Evolutionary conservation across 1,140 invertebrate species (phyloP).

Genomic region (Caligus rogercresseyi): DNA sequence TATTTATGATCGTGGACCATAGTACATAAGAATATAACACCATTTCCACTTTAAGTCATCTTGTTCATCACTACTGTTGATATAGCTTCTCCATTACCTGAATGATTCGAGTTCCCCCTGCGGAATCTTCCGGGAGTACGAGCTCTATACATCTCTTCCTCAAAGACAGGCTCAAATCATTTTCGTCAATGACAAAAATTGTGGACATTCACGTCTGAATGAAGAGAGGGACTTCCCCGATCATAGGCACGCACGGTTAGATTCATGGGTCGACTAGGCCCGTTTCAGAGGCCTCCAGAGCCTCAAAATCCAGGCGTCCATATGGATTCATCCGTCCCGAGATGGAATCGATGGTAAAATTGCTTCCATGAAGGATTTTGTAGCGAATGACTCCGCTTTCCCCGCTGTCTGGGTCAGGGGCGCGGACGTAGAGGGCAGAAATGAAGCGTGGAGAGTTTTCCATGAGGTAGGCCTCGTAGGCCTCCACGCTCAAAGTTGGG

Average conservation of each 20-base stretch:
- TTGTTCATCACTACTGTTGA: no score
- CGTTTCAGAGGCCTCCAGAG: slow-evolving; percentile 31
- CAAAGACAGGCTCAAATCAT: slow-evolving; percentile 64
- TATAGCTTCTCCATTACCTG: no score
- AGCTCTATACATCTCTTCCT: slow-evolving; percentile 48
- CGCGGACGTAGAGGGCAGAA: slow-evolving; percentile 52
- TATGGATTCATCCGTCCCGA: slow-evolving; percentile 48
- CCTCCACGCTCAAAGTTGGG: slow-evolving; percentile 58
- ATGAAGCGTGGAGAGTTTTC: slow-evolving; percentile 65
- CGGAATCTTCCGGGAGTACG: slow-evolving; percentile 59
- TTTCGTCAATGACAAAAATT: slow-evolving; percentile 67
- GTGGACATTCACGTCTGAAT: slow-evolving; percentile 50
- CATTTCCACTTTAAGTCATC: no score
- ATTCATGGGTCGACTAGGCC: slow-evolving; percentile 46
- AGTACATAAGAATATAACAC: no score
- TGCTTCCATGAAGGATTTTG: slow-evolving; percentile 52
- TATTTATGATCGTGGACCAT: no score
- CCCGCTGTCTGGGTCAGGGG: slow-evolving; percentile 66
- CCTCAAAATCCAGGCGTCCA: slow-evolving; percentile 57
- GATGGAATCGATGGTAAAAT: slow-evolving; percentile 59
- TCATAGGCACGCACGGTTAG: slow-evolving; percentile 59
- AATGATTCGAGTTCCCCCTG: slow-evolving; percentile 53
- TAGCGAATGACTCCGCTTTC: slow-evolving; percentile 66
- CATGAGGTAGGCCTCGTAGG: slow-evolving; percentile 60
- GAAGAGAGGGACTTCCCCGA: slow-evolving; percentile 52